phyloP scores from a whole-genome alignment of 2,113 vertebrate species.

The Lampris incognitus region DNA sequence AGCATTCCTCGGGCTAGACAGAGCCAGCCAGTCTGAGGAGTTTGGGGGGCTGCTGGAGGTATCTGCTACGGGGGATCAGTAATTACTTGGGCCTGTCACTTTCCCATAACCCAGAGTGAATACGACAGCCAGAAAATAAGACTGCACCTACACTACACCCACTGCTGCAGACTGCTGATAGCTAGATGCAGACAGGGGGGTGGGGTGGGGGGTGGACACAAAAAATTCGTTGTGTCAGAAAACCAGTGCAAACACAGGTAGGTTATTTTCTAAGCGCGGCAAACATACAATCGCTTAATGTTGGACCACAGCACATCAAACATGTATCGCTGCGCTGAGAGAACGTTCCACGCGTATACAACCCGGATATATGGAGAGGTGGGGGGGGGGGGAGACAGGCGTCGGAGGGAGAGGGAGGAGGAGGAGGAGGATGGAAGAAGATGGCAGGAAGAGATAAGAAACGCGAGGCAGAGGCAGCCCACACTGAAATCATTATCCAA shows the following conservation, averaged over 20 bases:
- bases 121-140: conserved; percentile 79
- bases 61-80: conserved; percentile 70
- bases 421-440: conserved; percentile 13
- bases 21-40: conserved; percentile 36
- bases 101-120: conserved; percentile 68
- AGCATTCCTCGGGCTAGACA: conserved; percentile 3
- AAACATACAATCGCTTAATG: conserved; percentile 37
- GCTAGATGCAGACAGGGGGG: conserved; percentile 48
- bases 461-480: conserved; percentile 65
- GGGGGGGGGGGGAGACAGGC: conserved; percentile 15
- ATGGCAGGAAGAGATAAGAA: conserved; percentile 71
- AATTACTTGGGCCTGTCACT: conserved; percentile 74
- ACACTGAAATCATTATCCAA: conserved; percentile 78
- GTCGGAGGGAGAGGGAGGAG: background rate
- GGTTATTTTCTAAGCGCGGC: conserved; percentile 13
- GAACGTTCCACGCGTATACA: conserved; percentile 2
- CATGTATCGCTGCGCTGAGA: conserved; percentile 2
- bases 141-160: conserved; percentile 69
- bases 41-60: conserved; percentile 45
- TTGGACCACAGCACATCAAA: conserved; percentile 17
- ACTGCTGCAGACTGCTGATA: conserved; percentile 66
- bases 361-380: background rate
- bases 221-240: conserved; percentile 38
- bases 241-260: conserved; percentile 43
- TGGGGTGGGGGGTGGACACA: conserved; percentile 12